A percentile compares a stretch with the other conserved stretches of the same genome.
Conservation (phyloP, 2,797 vertebrate genomes). For the Sandelia bainsii region DNA sequence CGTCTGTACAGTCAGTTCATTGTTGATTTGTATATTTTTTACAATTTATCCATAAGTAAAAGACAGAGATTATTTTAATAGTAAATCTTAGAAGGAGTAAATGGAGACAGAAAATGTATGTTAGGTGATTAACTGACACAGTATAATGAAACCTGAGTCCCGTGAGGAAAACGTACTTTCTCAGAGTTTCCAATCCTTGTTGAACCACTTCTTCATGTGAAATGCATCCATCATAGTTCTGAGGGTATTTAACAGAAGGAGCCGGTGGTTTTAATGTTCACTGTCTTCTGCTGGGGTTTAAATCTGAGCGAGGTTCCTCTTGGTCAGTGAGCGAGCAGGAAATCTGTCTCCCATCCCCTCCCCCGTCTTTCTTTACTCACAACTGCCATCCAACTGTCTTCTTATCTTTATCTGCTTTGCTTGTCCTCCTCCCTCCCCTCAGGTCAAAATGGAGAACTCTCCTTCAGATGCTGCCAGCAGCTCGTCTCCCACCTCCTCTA, state of each 20-base stretch:
- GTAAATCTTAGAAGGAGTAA: no score
- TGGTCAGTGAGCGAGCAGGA: neutral
- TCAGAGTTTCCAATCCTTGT: neutral
- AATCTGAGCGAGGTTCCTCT: neutral
- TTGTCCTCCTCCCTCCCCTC: constrained; percentile 22
- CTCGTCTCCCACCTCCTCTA: constrained; percentile 72
- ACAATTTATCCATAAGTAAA: no score
- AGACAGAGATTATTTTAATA: no score
- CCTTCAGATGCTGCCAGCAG: constrained; percentile 63
- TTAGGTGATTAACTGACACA: neutral
- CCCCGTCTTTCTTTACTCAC: neutral
- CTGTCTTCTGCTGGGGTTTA: neutral
- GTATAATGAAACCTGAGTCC: neutral
- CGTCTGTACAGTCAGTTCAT: no score
- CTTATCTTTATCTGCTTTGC: neutral
- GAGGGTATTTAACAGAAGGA: neutral
- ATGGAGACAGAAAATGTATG: neutral
- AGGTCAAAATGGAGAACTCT: constrained; percentile 89
- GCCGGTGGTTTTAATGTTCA: constrained; percentile 14
- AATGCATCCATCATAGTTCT: neutral
- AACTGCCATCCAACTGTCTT: neutral
- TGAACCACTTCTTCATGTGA: neutral
- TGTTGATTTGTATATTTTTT: no score
- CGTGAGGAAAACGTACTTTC: neutral
- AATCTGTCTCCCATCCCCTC: neutral